phyloP scores from a whole-genome alignment of 2,113 vertebrate genomes.

The Brachyhypopomus gauderio region DNA sequence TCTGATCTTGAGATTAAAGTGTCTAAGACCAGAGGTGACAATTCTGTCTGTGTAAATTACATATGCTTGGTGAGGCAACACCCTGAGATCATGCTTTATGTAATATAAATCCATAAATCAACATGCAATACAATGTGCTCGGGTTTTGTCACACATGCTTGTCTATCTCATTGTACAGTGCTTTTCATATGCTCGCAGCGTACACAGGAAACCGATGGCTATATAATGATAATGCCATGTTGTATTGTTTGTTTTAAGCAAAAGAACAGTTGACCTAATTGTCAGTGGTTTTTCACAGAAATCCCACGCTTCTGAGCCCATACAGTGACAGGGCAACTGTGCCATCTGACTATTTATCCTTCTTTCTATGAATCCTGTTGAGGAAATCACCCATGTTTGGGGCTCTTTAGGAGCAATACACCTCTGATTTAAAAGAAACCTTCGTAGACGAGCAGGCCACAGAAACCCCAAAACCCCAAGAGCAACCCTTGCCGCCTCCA shows the following conservation, averaged over 20 bases:
- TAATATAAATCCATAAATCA: no score
- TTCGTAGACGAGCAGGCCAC: slow-evolving; percentile 50
- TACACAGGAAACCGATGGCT: neutral
- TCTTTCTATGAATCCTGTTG: slow-evolving; percentile 27
- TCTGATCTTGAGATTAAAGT: no score
- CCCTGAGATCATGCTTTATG: no score
- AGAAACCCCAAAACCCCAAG: slow-evolving; percentile 55
- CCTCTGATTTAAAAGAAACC: slow-evolving; percentile 52
- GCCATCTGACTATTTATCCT: neutral
- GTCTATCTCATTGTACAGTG: neutral
- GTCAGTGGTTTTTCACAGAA: neutral
- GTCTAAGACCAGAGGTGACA: no score
- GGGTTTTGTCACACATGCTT: neutral
- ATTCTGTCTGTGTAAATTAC: no score
- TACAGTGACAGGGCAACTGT: no score
- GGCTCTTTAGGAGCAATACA: slow-evolving; percentile 37
- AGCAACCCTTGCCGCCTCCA: slow-evolving; percentile 41
- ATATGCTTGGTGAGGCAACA: no score
- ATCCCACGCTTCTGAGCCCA: neutral
- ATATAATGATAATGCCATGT: neutral
- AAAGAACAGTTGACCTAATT: neutral
- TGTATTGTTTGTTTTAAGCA: neutral
- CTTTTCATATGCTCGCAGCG: neutral
- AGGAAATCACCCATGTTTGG: slow-evolving; percentile 14
- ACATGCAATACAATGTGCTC: neutral